Evolutionary conservation across 2,888 invertebrate genomes (phyloP), one percentile per base, ranked within the genome.

Genomic region (Liodrosophila aerea): DNA sequence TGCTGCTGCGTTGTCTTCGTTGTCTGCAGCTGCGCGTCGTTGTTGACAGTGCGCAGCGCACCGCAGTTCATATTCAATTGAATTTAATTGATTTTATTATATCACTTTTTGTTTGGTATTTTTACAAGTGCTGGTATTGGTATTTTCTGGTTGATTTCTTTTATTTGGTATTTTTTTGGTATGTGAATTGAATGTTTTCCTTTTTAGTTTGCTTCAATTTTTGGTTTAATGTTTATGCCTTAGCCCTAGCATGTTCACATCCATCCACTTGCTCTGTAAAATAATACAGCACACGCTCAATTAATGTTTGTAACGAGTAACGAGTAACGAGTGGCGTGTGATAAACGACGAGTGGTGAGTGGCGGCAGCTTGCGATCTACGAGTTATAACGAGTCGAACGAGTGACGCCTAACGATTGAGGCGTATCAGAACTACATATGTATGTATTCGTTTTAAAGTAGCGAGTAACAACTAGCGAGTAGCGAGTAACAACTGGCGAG

Each of bases 11-110:
- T 12, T 34, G 39, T 31, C 9, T 47, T 22, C 18, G 53, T 13
- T 27, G 59, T 39, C 61, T 64, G 67, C 77, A 64, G 59, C 52
- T 83, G 83, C 74, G 74, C 57, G 39, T 82, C 76, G 69, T 89
- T 88, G 66, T 88, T 89, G 53, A 77, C 67, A 31, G 88, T 75
- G 46, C 88, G 86, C 76, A 89, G 81, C 52, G 89, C 88, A 62
- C 89, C 89, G 78, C 90, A 90, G 83, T 90, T 90, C 90, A 90
- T 90, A 52, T 70, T 72, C 29, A 37, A 5, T 44, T 50, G 11
- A 49, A 22, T 22, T 22, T 22, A 22, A 22, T 22, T 22, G 22
- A 22, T 4, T 22, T 22, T 22, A 22, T 22, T 22, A 22, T 22
- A 22, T 22, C 13, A 18, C 11, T 27, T 31, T 41, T 15, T 12